Base-by-base conservation (phyloP, 2,797 vertebrate species). In the Phataginus tetradactyla region DNA sequence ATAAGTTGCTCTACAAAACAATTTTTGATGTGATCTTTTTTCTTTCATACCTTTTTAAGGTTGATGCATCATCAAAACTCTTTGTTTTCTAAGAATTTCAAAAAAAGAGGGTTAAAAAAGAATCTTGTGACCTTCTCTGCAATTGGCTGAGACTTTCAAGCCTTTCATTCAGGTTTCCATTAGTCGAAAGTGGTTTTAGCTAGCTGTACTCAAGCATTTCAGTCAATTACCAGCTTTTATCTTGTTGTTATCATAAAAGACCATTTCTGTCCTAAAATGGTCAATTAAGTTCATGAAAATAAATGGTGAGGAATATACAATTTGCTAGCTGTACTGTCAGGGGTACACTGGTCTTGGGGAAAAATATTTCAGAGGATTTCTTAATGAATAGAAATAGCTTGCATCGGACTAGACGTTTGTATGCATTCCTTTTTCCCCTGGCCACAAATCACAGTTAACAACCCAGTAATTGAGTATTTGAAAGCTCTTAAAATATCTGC, bases 281-380 rank as follows among this genome's bases (percentile, higher is more conserved):
- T 98, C 98, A 98, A 98, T 98, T 98, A 98, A 98, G 94, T 98
- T 95, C 96, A 98, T 97, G 97, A 96, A 98, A 98, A 98, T 98
- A 98, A 98, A 98, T 97, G 92, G 95, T 84, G 42, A 98, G 63
- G 88, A 97, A 78, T 97, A 94, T 95, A 97, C 63, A 94, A 93
- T 97, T 97, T 98, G 85, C 98, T 97, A 97, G 80, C 63, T 34
- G 42, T 79, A 84, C 79, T 97, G 91, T 97, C 95, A 97, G 66
- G 51, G 96, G 95, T 97, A 97, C 37, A 32, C 86, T 98, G 86
- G 81, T 83, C 95, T 92, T 94, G 18, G 88, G 96, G 86, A 96
- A 97, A 90, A 98, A 97, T 96, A 97, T 98, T 97, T 94, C 23
- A n/a, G 81, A 97, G 94, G 61, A 69, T 95, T 98, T 98, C 96